phyloP scores from a whole-genome alignment of 2,888 invertebrate genomes.

The Atherix ibis region DNA sequence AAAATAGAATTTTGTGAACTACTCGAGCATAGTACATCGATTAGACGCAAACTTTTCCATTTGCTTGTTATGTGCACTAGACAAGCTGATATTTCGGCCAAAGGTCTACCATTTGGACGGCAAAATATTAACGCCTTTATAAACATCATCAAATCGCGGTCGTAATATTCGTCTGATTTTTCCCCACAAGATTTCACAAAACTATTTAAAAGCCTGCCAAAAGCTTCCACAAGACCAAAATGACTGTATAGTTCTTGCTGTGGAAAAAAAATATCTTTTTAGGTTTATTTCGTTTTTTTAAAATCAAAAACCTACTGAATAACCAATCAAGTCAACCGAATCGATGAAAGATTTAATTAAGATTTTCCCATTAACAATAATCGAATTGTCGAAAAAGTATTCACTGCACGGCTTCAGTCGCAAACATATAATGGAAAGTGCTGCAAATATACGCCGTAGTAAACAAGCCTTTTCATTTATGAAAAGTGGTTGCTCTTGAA shows the following conservation, averaged over 20 bases:
- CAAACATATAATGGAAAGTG: no score
- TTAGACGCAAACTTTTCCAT: not conserved
- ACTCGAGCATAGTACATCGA: constrained; percentile 7
- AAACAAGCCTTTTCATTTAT: constrained; percentile 9
- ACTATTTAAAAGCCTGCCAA: no score
- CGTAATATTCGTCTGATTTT: not conserved
- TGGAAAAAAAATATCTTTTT: constrained; percentile 4
- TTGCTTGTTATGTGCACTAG: constrained; percentile 4
- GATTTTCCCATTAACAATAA: not conserved
- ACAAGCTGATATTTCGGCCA: constrained; percentile 6
- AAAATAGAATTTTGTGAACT: constrained; percentile 4
- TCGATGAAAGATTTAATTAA: constrained; percentile 7
- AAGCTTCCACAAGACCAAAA: constrained; percentile 8
- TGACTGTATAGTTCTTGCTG: constrained; percentile 8
- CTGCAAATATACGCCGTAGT: constrained; percentile 7
- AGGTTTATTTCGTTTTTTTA: not conserved
- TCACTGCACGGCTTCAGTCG: no score
- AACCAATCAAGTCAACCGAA: constrained; percentile 7
- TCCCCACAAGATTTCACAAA: no score
- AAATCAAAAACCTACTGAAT: constrained; percentile 7
- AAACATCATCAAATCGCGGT: constrained; percentile 5
- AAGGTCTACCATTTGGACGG: constrained; percentile 6
- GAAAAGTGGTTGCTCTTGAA: constrained; percentile 5
- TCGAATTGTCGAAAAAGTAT: constrained; percentile 1
- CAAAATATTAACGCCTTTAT: constrained; percentile 8